Percentiles rank a stretch among this genome's conserved stretches.
These are phyloP conservation scores for Craseonycteris thonglongyai DNA, from an alignment of 2,113 vertebrate species.

Conservation along the genomic window DNA sequence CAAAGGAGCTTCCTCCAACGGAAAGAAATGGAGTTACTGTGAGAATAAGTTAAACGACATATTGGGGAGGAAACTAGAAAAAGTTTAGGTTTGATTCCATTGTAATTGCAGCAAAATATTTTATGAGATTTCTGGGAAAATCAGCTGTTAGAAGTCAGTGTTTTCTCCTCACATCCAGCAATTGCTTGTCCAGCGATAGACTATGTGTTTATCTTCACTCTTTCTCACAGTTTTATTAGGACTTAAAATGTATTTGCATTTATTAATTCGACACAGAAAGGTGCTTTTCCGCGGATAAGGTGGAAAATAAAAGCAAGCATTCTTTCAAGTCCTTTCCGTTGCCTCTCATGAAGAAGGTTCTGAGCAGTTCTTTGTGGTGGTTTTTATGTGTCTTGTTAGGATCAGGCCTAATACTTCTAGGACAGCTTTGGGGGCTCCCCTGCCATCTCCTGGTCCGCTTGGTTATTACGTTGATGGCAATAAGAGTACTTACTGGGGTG, in stretches of 20 bases:
- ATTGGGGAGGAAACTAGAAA: not conserved
- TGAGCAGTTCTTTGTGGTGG: not conserved
- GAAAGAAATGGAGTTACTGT: not conserved
- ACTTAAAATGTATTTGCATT: not conserved
- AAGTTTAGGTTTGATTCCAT: not conserved
- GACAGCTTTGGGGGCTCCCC: not conserved
- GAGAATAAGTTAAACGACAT: not conserved
- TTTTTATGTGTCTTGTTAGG: not conserved
- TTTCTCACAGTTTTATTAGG: not conserved
- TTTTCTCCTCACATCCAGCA: not conserved
- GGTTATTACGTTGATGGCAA: not conserved
- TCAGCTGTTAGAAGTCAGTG: not conserved
- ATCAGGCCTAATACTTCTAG: not conserved
- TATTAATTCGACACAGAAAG: not conserved
- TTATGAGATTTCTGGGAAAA: not conserved
- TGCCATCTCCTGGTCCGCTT: not conserved
- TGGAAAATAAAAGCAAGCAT: not conserved
- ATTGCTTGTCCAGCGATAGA: not conserved
- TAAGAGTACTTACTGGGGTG: not conserved
- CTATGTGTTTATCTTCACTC: not conserved
- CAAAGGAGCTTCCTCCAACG: not conserved
- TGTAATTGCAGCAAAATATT: not conserved
- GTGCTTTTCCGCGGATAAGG: not conserved
- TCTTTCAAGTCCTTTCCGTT: not conserved
- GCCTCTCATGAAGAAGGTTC: not conserved